These are phyloP conservation scores for Pygoscelis antarcticus DNA, from an alignment of 2,113 vertebrate genomes.

Conservation along the genomic window DNA sequence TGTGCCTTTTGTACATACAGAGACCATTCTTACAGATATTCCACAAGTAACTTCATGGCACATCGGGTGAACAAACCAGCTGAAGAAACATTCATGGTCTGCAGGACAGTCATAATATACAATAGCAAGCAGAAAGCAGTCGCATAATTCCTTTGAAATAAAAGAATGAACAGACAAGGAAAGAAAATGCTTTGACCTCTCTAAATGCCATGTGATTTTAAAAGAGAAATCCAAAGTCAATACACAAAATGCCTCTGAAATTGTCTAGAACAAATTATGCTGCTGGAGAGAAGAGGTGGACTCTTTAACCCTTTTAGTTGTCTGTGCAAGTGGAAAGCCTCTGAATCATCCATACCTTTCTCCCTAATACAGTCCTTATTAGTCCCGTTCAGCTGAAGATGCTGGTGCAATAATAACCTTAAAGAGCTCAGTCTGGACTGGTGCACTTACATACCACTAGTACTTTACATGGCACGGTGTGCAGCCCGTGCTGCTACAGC, in stretches of 20 bases:
- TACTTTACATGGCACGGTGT: not conserved
- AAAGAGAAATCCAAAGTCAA: slow-evolving; percentile 41
- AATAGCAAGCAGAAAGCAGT: slow-evolving; percentile 27
- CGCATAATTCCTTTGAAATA: not conserved
- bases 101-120: slow-evolving; percentile 49
- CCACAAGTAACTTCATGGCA: not conserved
- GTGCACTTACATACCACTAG: not conserved
- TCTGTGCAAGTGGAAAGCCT: not conserved
- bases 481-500: not conserved
- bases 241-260: slow-evolving; percentile 17
- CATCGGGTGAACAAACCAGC: not conserved
- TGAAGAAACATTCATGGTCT: slow-evolving; percentile 53
- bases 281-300: not conserved
- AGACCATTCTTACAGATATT: not conserved
- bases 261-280: not conserved
- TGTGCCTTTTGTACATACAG: not conserved
- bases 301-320: not conserved
- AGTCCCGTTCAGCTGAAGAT: not conserved
- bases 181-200: slow-evolving; percentile 35
- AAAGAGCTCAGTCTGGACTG: not conserved
- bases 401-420: not conserved
- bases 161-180: slow-evolving; percentile 24
- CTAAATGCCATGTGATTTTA: not conserved
- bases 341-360: not conserved
- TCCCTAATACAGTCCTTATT: not conserved